Evolutionary conservation across 2,888 invertebrate species (phyloP), one percentile per base, ranked within the genome.

Genomic region (Orchestes rusci): DNA sequence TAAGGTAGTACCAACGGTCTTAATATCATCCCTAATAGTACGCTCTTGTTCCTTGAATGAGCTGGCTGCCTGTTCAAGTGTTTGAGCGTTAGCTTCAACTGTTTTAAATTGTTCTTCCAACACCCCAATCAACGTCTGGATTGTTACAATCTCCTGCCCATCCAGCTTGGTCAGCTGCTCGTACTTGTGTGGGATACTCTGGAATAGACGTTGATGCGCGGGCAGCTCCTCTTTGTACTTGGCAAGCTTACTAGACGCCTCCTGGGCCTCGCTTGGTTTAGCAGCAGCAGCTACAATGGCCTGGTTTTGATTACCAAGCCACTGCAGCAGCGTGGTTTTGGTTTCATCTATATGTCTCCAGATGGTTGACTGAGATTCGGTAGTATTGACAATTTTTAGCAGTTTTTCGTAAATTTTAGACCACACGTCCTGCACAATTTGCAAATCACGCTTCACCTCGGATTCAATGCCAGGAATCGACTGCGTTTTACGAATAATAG

Each of bases 311-410:
- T 87, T 84, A 46, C 79, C 79, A 4, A 93, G 63, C 95, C 95
- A 95, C 16, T 80, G 77, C 1, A 84, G 69, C 2, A 94, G 72
- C 62, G 89, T 89, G 51, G 84, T 83, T 62, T 88, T 89, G 0
- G 83, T 80, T 46, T 88, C 87, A 55, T 90, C 86, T 23, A 95
- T 84, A 65, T 93, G 91, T 58, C 89, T 84, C 92, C 93, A 94
- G 39, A 93, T 84, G n/a, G 88, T 82, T 0, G 84, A 74, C 67
- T 94, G 91, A 0, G 89, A 86, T 68, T 95, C 94, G 37, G 85
- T 77, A 40, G 81, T 80, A 64, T 90, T 88, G 16, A 82, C 79
- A 54, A 80, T 76, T 53, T 82, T 84, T 4, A 82, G 74, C 3
- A 86, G 75, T 35, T 77, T 76, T 50, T 85, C 82, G 56, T 84